phyloP scores from a whole-genome alignment of 2,797 vertebrate species.

The Prunella strophiata region DNA sequence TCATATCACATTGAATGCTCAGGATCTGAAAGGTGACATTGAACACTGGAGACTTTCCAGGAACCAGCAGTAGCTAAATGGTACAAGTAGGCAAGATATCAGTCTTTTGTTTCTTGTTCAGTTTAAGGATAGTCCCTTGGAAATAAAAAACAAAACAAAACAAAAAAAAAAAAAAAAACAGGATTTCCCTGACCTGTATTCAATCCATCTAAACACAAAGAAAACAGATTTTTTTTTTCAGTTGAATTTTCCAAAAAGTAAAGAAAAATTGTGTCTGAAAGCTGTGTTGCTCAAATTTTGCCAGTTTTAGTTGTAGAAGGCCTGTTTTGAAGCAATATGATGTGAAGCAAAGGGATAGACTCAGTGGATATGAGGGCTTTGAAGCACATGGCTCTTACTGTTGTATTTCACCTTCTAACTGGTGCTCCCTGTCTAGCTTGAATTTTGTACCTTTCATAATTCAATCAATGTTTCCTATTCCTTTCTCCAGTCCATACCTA shows the following conservation, averaged over 20 bases:
- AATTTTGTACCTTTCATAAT: not conserved
- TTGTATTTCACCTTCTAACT: not conserved
- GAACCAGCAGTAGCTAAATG: slow-evolving; percentile 12
- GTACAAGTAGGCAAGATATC: not conserved
- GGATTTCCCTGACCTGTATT: slow-evolving; percentile 1
- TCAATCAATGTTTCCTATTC: rapidly evolving
- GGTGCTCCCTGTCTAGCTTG: not conserved
- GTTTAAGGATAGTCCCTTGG: not conserved
- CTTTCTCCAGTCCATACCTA: not conserved
- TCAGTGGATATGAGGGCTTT: not conserved
- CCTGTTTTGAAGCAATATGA: not conserved
- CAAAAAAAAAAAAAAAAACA: not conserved
- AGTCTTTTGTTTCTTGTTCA: slow-evolving; percentile 28
- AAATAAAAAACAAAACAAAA: not conserved
- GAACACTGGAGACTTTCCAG: slow-evolving; percentile 24
- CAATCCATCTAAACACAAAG: not conserved
- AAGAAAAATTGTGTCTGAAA: not conserved
- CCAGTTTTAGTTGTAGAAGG: not conserved
- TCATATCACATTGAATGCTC: not conserved
- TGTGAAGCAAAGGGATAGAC: not conserved
- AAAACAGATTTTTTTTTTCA: not conserved
- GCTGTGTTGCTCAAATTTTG: not conserved
- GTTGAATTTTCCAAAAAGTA: not conserved
- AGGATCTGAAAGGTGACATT: not conserved
- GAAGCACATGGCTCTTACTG: not conserved